A percentile compares a stretch with the other conserved stretches of the same genome.
phyloP scores from a whole-genome alignment of 2,797 vertebrate genomes.

The Sparus aurata region DNA sequence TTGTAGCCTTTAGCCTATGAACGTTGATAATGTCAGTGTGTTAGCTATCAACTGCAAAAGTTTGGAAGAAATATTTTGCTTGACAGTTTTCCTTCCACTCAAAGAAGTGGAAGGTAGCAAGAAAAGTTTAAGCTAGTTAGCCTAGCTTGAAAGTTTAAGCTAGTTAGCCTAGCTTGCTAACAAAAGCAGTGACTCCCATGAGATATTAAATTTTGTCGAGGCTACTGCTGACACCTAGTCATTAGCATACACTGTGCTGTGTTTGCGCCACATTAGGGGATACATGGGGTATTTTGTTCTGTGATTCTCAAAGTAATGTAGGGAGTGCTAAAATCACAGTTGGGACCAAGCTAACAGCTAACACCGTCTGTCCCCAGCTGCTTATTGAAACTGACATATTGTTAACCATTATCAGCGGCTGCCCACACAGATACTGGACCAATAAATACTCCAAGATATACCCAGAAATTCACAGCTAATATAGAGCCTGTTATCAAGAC shows the following conservation, averaged over 20 bases:
- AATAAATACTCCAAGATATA: not conserved
- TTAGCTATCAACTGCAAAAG: not conserved
- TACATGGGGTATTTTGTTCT: not conserved
- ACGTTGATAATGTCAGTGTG: not conserved
- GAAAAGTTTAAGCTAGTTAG: not conserved
- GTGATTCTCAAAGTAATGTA: not conserved
- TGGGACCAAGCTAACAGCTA: not conserved
- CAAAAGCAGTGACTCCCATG: not conserved
- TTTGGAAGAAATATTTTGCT: too few species aligned
- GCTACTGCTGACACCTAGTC: not conserved
- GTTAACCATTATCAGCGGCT: not conserved
- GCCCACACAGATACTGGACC: not conserved
- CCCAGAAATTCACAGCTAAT: not conserved
- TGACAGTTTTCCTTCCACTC: not conserved
- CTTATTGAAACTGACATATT: not conserved
- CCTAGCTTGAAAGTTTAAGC: not conserved
- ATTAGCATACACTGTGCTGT: not conserved
- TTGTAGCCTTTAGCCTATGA: not conserved
- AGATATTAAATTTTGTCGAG: not conserved
- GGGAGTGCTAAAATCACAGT: not conserved
- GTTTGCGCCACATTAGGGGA: not conserved
- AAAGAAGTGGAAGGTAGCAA: not conserved
- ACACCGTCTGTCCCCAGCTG: not conserved
- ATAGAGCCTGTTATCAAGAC: accelerated
- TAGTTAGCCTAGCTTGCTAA: not conserved